Percentiles rank a stretch among this genome's conserved stretches.
phyloP scores from a whole-genome alignment of 1,140 invertebrate genomes.

The Drosophila ananassae region DNA sequence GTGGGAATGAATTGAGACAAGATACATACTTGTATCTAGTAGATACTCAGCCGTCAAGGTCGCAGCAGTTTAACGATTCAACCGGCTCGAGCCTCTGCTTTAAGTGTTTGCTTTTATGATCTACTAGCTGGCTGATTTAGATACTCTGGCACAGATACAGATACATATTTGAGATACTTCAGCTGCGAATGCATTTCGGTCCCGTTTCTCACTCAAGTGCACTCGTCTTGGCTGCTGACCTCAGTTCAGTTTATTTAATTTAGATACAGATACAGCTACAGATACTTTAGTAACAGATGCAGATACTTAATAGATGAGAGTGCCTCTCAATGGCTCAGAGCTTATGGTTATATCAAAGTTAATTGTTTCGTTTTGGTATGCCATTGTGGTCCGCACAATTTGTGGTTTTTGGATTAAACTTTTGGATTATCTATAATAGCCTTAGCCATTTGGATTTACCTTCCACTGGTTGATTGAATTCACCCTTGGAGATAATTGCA shows the following conservation, averaged over 20 bases:
- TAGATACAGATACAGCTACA: slow-evolving; percentile 28
- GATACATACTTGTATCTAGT: slow-evolving; percentile 18
- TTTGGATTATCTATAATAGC: slow-evolving; percentile 17
- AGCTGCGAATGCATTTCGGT: slow-evolving; percentile 20
- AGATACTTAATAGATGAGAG: slow-evolving; percentile 24
- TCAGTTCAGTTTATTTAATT: slow-evolving; percentile 28
- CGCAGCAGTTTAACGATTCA: slow-evolving; percentile 27
- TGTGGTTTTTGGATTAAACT: slow-evolving; percentile 24
- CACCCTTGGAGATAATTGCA: slow-evolving; percentile 15
- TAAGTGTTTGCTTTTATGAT: slow-evolving; percentile 67
- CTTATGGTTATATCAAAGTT: slow-evolving; percentile 61
- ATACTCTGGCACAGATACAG: slow-evolving; percentile 17
- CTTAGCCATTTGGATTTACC: slow-evolving; percentile 5
- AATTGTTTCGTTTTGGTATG: slow-evolving; percentile 27
- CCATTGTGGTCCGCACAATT: slow-evolving; percentile 6
- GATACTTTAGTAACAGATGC: slow-evolving; percentile 24
- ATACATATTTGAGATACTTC: slow-evolving; percentile 3
- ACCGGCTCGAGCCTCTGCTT: slow-evolving; percentile 16
- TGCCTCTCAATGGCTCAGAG: slow-evolving; percentile 10
- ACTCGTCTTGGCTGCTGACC: slow-evolving; percentile 33
- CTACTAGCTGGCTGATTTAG: slow-evolving; percentile 50
- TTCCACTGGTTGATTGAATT: background rate
- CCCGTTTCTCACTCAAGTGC: slow-evolving; percentile 21
- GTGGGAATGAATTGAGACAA: slow-evolving; percentile 67
- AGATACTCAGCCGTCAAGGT: slow-evolving; percentile 48